Evolutionary conservation across 2,888 invertebrate species (phyloP), one percentile per base, ranked within the genome.

Genomic region (Tinea trinotella): DNA sequence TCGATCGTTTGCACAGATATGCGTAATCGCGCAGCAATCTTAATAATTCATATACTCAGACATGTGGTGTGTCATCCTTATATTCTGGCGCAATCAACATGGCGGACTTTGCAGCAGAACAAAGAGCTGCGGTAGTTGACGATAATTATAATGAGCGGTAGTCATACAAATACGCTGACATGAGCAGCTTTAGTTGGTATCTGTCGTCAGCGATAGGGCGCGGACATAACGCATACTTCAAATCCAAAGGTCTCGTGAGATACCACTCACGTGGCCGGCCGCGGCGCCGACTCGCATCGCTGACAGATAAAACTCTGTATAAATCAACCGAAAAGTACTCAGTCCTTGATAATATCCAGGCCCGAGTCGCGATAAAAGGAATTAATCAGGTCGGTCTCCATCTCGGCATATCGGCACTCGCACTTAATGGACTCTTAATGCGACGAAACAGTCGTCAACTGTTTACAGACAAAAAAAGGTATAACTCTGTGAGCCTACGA

Each of bases 361-460:
- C 52, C 13, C 30, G 50, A 36, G 54, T 58, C 54, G 58, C 64
- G 71, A 72, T 73, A 73, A 72, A 64, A 64, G 62, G 56, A 55
- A 74, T 74, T 74, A 74, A 74, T 74, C 74, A 69, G 70, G 63
- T 30, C 54, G 54, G 55, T 48, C 55, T 58, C 60, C 56, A 57
- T 55, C 55, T 53, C 18, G 17, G 55, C 56, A 52, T 58, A 56
- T 58, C 58, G 55, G 55, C 40, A 46, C 55, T 53, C 20, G 59
- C 57, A 58, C 59, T 67, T 76, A 76, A 76, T 76, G 76, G 76
- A 70, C 66, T 70, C 70, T 70, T 72, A 76, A 74, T 74, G 73
- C 64, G 63, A 56, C 55, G 56, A 56, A 56, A 56, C 56, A 57
- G 48, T 46, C 57, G 55, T 56, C 56, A 40, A 22, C 13, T 50